Base-by-base conservation (phyloP, 2,888 invertebrate genomes). In the Bimastos eiseni region DNA sequence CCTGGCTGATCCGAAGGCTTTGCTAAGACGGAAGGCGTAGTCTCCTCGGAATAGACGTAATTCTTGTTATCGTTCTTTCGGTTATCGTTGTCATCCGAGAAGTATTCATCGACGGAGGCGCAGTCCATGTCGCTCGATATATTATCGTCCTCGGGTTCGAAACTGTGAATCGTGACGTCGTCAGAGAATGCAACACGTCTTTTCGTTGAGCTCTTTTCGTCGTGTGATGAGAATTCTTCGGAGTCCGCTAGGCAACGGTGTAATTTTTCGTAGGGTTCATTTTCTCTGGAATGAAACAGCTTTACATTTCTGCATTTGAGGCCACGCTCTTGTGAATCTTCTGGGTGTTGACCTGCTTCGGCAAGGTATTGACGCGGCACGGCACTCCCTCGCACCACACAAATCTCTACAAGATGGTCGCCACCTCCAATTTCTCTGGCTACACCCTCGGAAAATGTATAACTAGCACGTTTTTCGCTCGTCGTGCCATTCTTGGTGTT, bases 181-280 rank as follows among this genome's bases (percentile, higher is more conserved):
- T 86, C 86, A 8, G 36, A 86, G 86, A 86, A 86, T 1, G 36
- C 86, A 86, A 86, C 86, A 24, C 86, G 37, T 86, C 37, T 86
- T 86, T 37, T 86, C 15, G 36, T 86, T 8, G 21, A 37, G n/a
- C 86, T 17, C 36, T 37, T 37, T 37, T 30, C 30, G 6, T 70
- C 70, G 30, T 30, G 30, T n/a, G 70, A 70, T 70, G n/a, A n/a
- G 3, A 70, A 11, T n/a, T 70, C 70, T 70, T 70, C n/a, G 11
- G 70, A n/a, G 8, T 70, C 70, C 17, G 70, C n/a, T n/a, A 70
- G 0, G n/a, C 70, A n/a, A 70, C n/a, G 30, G 30, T 30, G 0
- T 70, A 70, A 6, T 70, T n/a, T 70, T 30, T 70, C 70, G 70
- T 70, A 8, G 70, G n/a, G 30, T 70, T 70, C 70, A 30, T 70